Percentiles rank a stretch among this genome's conserved stretches.
These are phyloP conservation scores for Gambusia affinis DNA, from an alignment of 2,113 vertebrate genomes.

Conservation along the genomic window DNA sequence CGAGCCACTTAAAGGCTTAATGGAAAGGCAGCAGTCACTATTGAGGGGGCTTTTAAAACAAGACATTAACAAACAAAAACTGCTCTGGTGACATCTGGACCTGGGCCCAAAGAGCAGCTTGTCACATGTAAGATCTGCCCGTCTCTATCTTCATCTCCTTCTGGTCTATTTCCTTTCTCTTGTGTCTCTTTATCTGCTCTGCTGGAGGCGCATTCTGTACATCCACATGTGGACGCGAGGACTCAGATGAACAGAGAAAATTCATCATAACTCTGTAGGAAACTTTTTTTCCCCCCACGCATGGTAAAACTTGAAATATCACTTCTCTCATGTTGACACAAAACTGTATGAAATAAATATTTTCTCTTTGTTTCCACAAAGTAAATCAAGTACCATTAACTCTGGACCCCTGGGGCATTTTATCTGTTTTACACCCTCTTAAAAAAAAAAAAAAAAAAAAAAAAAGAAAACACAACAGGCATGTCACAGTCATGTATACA, in stretches of 20 bases:
- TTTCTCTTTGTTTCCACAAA: constrained; percentile 66
- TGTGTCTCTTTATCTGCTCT: constrained; percentile 45
- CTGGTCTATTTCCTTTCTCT: constrained; percentile 28
- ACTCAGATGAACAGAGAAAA: constrained; percentile 36
- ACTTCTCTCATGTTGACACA: constrained; percentile 61
- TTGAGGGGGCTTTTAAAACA: constrained; percentile 71
- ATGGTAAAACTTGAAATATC: constrained; percentile 47
- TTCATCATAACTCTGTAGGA: constrained; percentile 47
- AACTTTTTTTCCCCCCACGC: constrained; percentile 38
- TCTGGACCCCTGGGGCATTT: constrained; percentile 62
- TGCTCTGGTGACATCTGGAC: constrained; percentile 70
- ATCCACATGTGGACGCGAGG: constrained; percentile 35
- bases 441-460: constrained; percentile 22
- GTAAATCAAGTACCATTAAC: constrained; percentile 72
- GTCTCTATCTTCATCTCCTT: constrained; percentile 46
- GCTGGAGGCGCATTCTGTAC: constrained; percentile 38
- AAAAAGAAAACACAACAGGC: constrained; percentile 46
- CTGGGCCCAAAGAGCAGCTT: constrained; percentile 48
- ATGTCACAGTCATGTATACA: constrained; percentile 75
- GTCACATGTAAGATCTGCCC: constrained; percentile 49
- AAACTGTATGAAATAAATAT: constrained; percentile 71
- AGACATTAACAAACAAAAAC: constrained; percentile 73
- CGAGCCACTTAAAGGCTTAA: constrained; percentile 69
- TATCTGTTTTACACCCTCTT: constrained; percentile 65
- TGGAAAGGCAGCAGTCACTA: constrained; percentile 52